Evolutionary conservation across 2,888 invertebrate genomes (phyloP), one percentile per base, ranked within the genome.

Genomic region (Macaria notata): DNA sequence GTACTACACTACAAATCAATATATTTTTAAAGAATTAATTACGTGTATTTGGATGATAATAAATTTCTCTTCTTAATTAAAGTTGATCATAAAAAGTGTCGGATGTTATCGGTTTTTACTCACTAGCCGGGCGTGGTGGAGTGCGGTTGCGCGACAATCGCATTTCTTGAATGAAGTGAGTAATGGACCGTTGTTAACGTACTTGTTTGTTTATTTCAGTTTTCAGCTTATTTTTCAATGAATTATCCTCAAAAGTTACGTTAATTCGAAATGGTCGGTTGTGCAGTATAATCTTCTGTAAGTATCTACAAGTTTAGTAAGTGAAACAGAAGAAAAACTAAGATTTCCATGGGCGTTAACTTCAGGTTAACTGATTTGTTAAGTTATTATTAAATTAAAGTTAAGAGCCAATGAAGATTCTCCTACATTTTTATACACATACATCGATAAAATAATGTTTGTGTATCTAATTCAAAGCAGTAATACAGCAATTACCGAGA

Each of bases 331-430:
- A 60, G 63, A 68, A 73, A 75, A 79, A 67, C 66, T 71, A 75
- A 73, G 70, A 77, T 79, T 79, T 88, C 79, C 79, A 89, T 89
- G 90, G 90, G 90, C 90, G 90, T 88, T 84, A 82, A 85, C 89
- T 84, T 81, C 86, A 84, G 86, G 86, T 86, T 84, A 86, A 73
- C 74, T 77, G 74, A 68, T 63, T 78, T 79, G 74, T 79, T 80
- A 74, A 75, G 70, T 80, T 84, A 78, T 84, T 88, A 88, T 88
- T 88, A 75, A 86, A 88, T 88, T 86, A 85, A 79, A 81, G 82
- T 73, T 75, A 71, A 63, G 75, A 78, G 57, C 56, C 55, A 47
- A 54, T 43, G 38, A 46, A 29, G 43, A 36, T 33, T 56, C 51
- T 30, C 30, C 39, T 50, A 46, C 36, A 41, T 49, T 8, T 50